Conservation (phyloP, 2,888 invertebrate species). For the Eupelmus urozonus region DNA sequence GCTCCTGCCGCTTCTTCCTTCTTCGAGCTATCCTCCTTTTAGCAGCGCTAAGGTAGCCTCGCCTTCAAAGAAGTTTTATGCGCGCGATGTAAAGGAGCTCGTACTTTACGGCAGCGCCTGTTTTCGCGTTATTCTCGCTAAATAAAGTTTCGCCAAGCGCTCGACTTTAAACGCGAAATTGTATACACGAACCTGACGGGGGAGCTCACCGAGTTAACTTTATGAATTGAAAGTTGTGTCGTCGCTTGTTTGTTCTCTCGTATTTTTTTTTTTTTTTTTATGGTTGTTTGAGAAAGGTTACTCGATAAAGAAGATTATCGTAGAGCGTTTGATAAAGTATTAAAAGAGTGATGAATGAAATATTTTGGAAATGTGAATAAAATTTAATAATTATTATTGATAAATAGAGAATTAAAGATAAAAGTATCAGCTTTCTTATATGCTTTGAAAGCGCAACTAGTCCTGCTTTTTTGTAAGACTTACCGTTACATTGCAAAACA, state of each 20-base stretch:
- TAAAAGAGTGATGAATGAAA: too few relatives aligned
- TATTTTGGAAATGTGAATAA: too few relatives aligned
- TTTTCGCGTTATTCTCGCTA: conserved; percentile 43
- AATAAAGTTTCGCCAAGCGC: conserved; percentile 46
- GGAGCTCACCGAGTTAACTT: background rate
- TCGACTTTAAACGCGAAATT: conserved; percentile 10
- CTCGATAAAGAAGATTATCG: too few relatives aligned
- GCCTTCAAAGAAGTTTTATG: conserved; percentile 58
- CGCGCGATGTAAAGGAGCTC: conserved; percentile 50
- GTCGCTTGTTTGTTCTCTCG: background rate
- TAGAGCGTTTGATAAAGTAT: too few relatives aligned
- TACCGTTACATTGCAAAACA: conserved; percentile 25
- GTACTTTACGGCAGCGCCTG: conserved; percentile 48
- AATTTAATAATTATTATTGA: too few relatives aligned
- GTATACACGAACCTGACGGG: too few relatives aligned
- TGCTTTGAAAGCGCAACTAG: too few relatives aligned
- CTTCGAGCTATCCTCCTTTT: conserved; percentile 8
- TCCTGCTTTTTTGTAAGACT: background rate
- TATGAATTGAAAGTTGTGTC: background rate
- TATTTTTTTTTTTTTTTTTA: background rate
- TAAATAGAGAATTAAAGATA: too few relatives aligned
- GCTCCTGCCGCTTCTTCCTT: conserved; percentile 6
- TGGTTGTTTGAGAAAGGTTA: too few relatives aligned
- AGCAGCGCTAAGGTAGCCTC: conserved; percentile 1
- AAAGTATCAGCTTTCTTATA: too few relatives aligned